Evolutionary conservation across 2,113 vertebrate species (phyloP), one percentile per base, ranked within the genome.

Genomic region (Probosciger aterrimus): DNA sequence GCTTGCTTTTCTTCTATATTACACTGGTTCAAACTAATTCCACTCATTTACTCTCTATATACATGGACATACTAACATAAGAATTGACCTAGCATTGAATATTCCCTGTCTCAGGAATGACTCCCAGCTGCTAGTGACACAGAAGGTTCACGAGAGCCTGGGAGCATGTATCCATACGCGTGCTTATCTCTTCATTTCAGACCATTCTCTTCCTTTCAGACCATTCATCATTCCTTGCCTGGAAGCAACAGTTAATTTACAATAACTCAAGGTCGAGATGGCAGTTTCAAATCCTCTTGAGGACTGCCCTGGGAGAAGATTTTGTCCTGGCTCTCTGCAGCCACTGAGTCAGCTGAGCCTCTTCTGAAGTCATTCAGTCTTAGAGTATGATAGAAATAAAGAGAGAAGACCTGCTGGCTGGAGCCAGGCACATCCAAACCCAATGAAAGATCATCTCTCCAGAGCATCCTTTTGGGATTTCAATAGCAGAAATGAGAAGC

Each of bases 181-280:
- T 20, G 24, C 76, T 50, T 76, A 93, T 95, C 96, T 96, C 87
- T 25, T 91, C 67, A 73, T 87, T 90, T 92, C 92, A 81, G 79
- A 82, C 79, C 95, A 83, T 86, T 95, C 96, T 96, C 87, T 25
- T 91, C 70, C 69, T 87, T 90, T 92, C 92, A 82, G 77, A 87
- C 79, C 95, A 83, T 86, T 74, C 87, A 79, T 93, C 92, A 90
- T 27, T 62, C 65, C 23, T 18, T 31, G 69, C 71, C 75, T 82
- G 83, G 88, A 96, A 90, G 93, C 88, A 92, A 90, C 88, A 94
- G 94, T 96, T 96, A 85, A 96, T 97, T 96, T 88, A 88, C 64
- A 95, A 80, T 82, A 91, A 70, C 44, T 93, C 82, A 84, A 7
- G 27, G 87, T 93, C 37, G 83, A 71, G 90, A 64, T 18, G 43